Evolutionary conservation across 1,140 invertebrate genomes (phyloP).

Genomic region (Polypedilum vanderplanki): DNA sequence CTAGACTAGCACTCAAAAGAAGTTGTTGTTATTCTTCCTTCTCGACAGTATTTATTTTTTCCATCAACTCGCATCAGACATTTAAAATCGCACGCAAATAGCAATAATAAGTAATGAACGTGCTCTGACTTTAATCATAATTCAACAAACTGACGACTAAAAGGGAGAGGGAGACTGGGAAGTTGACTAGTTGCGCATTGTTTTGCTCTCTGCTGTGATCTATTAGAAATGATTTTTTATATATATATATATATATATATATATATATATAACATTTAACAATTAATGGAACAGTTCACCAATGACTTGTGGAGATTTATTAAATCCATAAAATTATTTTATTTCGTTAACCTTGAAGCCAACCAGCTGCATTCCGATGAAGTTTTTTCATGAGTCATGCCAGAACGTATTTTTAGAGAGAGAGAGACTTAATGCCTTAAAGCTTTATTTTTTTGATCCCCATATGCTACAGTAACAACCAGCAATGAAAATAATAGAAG

Average conservation of each 20-base stretch:
- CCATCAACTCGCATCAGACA: not conserved
- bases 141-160: not conserved
- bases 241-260: too few relatives aligned
- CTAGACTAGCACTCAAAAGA: too few relatives aligned
- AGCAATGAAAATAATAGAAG: not conserved
- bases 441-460: not conserved
- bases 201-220: too few relatives aligned
- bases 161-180: conserved; percentile 1
- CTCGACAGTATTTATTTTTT: not conserved
- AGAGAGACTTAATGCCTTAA: not conserved
- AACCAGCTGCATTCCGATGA: conserved; percentile 16
- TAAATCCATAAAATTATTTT: conserved; percentile 13
- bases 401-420: conserved; percentile 8
- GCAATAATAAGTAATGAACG: conserved; percentile 12
- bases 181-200: not conserved
- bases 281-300: conserved; percentile 4
- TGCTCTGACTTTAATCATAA: not conserved
- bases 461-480: not conserved
- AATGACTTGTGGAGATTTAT: conserved; percentile 19
- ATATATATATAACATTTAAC: not conserved
- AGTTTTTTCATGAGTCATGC: conserved; percentile 5
- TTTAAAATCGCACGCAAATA: conserved; percentile 4
- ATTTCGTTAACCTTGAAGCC: conserved; percentile 17
- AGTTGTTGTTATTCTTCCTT: not conserved
- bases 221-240: too few relatives aligned